Conservation (phyloP, 1,140 invertebrate species). For the Neodiprion lecontei region DNA sequence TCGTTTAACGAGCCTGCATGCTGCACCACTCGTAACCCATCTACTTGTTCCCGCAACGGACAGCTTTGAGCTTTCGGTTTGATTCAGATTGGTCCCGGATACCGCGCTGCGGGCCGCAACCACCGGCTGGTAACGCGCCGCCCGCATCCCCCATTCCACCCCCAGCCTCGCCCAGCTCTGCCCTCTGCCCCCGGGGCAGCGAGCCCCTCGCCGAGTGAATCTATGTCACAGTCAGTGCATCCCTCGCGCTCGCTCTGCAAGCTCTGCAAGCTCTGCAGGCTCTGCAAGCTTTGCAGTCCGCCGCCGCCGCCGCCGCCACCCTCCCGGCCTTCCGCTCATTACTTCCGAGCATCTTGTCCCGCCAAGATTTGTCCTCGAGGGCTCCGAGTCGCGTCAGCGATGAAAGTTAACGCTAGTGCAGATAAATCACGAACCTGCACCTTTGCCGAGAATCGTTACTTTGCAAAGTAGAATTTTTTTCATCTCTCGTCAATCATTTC, state of each 20-base stretch:
- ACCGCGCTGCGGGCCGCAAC: not conserved
- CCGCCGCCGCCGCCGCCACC: not conserved
- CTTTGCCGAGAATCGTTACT: not conserved
- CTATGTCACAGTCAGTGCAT: not conserved
- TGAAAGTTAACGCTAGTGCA: not conserved
- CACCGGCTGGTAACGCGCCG: not conserved
- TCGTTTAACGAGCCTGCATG: too few species aligned
- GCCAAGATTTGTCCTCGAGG: not conserved
- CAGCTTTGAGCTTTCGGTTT: not conserved
- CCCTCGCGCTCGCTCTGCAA: slow-evolving; percentile 1
- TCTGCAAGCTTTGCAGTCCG: not conserved
- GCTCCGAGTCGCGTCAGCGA: not conserved
- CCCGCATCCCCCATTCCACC: not conserved
- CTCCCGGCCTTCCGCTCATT: slow-evolving; percentile 1
- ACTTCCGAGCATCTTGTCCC: not conserved
- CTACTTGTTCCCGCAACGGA: too few species aligned
- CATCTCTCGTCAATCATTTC: not conserved
- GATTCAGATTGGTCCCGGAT: not conserved
- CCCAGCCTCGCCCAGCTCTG: too few species aligned
- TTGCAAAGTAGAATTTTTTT: not conserved
- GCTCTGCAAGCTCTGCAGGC: not conserved
- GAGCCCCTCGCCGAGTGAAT: not conserved
- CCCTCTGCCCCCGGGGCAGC: not conserved
- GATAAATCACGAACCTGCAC: not conserved
- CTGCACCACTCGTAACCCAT: too few species aligned